Evolutionary conservation across 2,113 vertebrate genomes (phyloP).

Genomic region (Ginglymostoma cirratum): DNA sequence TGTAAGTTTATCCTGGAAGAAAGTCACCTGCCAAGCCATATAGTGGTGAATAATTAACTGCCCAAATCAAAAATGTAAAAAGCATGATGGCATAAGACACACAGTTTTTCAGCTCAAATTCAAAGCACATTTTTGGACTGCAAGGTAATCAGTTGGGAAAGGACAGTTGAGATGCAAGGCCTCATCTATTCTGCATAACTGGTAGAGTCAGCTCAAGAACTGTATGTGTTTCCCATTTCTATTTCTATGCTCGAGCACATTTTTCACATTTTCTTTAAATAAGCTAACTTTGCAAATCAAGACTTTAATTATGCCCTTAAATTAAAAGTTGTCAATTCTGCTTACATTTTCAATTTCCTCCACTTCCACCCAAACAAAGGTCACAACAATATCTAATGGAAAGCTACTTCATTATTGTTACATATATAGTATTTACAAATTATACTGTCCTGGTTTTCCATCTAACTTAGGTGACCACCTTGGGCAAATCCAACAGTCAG

Average conservation of each 20-base stretch:
- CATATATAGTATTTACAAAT: neutral
- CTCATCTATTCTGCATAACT: too few species aligned
- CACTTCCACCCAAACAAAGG: neutral
- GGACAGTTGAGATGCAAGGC: too few species aligned
- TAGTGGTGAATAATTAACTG: neutral
- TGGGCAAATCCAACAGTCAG: too few species aligned
- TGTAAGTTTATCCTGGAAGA: too few species aligned
- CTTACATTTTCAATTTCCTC: neutral
- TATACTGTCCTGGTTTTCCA: neutral
- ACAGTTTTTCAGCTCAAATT: neutral
- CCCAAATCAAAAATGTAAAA: neutral
- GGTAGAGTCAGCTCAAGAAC: too few species aligned
- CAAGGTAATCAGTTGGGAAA: too few species aligned
- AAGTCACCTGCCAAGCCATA: neutral
- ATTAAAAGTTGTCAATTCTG: neutral
- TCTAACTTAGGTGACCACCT: neutral
- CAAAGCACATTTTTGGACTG: neutral
- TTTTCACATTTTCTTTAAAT: neutral
- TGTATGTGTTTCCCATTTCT: too few species aligned
- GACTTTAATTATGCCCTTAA: neutral
- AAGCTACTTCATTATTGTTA: neutral
- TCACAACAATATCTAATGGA: neutral
- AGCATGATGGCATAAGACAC: too few species aligned
- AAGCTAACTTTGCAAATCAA: neutral
- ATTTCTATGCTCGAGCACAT: neutral